Evolutionary conservation across 2,888 invertebrate species (phyloP), one percentile per base, ranked within the genome.

Genomic region (Zygaena filipendulae): DNA sequence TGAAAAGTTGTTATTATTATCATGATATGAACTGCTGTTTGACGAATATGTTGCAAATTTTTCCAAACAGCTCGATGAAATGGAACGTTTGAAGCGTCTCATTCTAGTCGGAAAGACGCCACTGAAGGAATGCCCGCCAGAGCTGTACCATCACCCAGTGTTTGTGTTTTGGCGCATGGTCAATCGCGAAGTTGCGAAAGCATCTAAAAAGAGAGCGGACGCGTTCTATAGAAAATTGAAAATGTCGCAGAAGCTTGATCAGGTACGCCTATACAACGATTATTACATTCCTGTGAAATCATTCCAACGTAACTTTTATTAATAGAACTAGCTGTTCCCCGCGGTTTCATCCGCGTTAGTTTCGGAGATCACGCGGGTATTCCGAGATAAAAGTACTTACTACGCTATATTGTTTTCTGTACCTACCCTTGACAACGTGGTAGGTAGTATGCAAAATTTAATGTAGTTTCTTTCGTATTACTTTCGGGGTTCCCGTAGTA

Each of bases 41-140:
- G n/a, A n/a, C n/a, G n/a, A n/a, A n/a, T n/a, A n/a, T n/a, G n/a
- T n/a, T n/a, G n/a, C n/a, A n/a, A n/a, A n/a, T n/a, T n/a, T n/a
- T n/a, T n/a, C n/a, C n/a, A n/a, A n/a, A n/a, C 58, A 85, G 85
- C 71, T 77, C 45, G 82, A 84, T 46, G 88, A 88, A 60, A 81
- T 86, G 70, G 86, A 87, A 54, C 70, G 88, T 30, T 82, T 87
- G 38, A 88, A 88, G 52, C 82, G 83, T 38, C 68, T 89, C 38
- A 86, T 88, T 32, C 69, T 89, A 13, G 82, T 83, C 24, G 87
- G 87, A 14, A 83, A 84, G 51, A 86, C 88, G 23, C 86, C 87
- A 0, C 59, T 87, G 19, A 81, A 83, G 39, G 83, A 87, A 41
- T 87, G 87, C 23, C 87, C 87, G 0, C 75, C 82, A 3, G 87